A percentile compares a stretch with the other conserved stretches of the same genome.
Conservation (phyloP, 2,113 vertebrate genomes). For the Vicugna pacos region DNA sequence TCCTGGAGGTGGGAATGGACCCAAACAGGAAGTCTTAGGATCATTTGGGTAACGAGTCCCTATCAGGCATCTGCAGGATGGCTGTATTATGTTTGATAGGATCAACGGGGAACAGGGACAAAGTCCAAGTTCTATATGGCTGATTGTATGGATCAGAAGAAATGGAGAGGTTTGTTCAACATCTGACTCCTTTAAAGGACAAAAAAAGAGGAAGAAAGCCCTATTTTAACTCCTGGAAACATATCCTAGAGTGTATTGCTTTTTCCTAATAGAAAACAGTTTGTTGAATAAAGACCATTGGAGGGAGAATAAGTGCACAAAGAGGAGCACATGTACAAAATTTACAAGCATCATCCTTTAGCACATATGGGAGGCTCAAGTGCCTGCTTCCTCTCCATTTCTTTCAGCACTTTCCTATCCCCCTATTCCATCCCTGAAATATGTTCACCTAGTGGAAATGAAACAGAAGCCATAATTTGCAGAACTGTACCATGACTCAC, state of each 20-base stretch:
- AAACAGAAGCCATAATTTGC: neutral
- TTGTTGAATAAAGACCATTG: neutral
- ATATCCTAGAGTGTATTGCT: neutral
- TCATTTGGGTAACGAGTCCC: neutral
- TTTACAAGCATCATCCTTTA: neutral
- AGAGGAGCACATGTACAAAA: neutral
- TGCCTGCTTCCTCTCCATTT: neutral
- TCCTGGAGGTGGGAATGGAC: neutral
- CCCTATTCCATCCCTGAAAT: neutral
- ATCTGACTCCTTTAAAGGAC: conserved; percentile 20
- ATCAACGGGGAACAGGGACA: neutral
- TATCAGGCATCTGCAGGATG: neutral
- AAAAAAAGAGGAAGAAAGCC: conserved; percentile 30
- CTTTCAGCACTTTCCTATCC: neutral
- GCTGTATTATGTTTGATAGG: neutral
- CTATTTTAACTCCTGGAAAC: neutral
- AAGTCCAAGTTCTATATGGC: neutral
- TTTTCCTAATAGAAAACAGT: neutral
- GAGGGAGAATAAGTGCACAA: neutral
- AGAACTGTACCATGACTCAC: neutral
- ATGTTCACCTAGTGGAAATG: neutral
- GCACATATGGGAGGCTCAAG: neutral
- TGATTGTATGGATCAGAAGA: neutral
- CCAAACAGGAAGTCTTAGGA: neutral
- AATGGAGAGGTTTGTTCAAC: neutral